Conservation (phyloP, 2,113 vertebrate species). For the Pomatostomus ruficeps region DNA sequence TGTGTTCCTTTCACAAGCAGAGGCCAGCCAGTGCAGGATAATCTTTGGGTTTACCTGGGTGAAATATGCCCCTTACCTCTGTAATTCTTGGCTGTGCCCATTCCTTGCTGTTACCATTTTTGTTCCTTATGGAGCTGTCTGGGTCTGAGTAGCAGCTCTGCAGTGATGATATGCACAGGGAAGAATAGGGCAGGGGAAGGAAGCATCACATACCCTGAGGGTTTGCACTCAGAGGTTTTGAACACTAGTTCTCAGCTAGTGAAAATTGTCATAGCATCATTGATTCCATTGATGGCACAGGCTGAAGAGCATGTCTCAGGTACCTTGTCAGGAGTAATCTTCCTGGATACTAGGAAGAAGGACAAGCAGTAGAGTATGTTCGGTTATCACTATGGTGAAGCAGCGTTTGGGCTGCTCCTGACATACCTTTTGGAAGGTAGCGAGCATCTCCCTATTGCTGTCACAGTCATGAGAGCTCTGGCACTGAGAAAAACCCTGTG, state of each 20-base stretch:
- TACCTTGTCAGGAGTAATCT: not conserved
- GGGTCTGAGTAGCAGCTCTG: not conserved
- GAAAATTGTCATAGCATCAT: not conserved
- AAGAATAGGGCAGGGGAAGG: not conserved
- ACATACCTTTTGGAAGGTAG: not conserved
- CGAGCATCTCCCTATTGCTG: not conserved
- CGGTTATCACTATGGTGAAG: not conserved
- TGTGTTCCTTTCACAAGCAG: not conserved
- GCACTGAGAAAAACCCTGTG: not conserved
- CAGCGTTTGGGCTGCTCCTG: not conserved
- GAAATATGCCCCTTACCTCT: not conserved
- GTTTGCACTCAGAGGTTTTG: not conserved
- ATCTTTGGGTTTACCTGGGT: not conserved
- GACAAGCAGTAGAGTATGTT: not conserved
- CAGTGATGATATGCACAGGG: not conserved
- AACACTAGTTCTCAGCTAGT: not conserved
- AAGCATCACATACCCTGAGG: fast-evolving
- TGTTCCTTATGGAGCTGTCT: not conserved
- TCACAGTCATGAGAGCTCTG: not conserved
- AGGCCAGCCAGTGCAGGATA: not conserved
- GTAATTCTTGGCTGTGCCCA: not conserved
- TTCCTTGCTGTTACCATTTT: not conserved
- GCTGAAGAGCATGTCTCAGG: not conserved
- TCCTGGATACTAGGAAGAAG: not conserved
- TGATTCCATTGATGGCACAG: not conserved